Percentiles rank a stretch among this genome's conserved stretches.
These are phyloP conservation scores for Chaetogeoica ovagalla DNA, from an alignment of 2,888 invertebrate genomes.

Conservation along the genomic window DNA sequence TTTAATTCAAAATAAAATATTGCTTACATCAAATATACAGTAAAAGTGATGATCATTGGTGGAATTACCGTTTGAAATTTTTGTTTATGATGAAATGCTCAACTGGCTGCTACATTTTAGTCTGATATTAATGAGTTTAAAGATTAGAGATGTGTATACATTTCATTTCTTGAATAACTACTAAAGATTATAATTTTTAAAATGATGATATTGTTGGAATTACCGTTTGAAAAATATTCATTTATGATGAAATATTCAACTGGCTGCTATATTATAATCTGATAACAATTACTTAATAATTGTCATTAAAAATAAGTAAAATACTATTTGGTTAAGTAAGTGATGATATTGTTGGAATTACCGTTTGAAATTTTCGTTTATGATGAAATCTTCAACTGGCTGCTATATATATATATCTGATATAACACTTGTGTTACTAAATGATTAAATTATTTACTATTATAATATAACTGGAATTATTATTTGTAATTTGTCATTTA, in stretches of 20 bases:
- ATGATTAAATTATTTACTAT: too few relatives aligned
- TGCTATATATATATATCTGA: slow-evolving; percentile 14
- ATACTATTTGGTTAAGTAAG: not conserved
- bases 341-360: slow-evolving; percentile 28
- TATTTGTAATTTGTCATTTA: too few relatives aligned
- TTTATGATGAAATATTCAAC: slow-evolving; percentile 45
- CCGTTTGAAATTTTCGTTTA: slow-evolving; percentile 27
- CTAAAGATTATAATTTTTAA: too few relatives aligned
- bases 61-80: slow-evolving; percentile 50
- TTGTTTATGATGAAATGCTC: slow-evolving; percentile 23
- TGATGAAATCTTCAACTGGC: slow-evolving; percentile 29
- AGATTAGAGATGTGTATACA: too few relatives aligned
- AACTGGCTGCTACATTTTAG: slow-evolving; percentile 38
- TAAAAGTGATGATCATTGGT: slow-evolving; percentile 3
- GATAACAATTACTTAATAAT: slow-evolving; percentile 1
- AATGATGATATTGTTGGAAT: slow-evolving; percentile 51
- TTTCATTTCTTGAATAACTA: too few relatives aligned
- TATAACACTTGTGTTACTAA: too few relatives aligned
- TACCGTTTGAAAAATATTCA: slow-evolving; percentile 45
- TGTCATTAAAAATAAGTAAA: not conserved
- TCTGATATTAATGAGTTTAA: too few relatives aligned
- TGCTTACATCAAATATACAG: not conserved
- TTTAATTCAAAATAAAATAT: not conserved
- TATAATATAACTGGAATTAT: too few relatives aligned
- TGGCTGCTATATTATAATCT: slow-evolving; percentile 48